Base-by-base conservation (phyloP, 2,888 invertebrate species). In the Andrena dorsata region DNA sequence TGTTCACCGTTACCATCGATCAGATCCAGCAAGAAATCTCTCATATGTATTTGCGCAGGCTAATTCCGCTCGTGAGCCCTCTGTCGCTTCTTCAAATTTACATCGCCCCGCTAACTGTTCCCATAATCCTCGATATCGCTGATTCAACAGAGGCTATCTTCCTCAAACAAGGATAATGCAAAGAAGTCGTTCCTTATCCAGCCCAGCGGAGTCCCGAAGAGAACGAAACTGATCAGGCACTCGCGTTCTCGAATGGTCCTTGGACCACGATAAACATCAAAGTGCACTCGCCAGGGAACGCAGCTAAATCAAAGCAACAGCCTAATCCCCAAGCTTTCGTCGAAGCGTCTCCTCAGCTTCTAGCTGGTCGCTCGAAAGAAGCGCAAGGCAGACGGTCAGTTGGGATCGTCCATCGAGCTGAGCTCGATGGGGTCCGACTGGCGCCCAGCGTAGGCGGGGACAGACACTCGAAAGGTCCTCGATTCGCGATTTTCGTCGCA, bases 181-280 rank as follows among this genome's bases (percentile, higher is more conserved):
- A 80, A 74, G 3, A 63, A 70, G 28, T 26, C 28, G 30, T 56
- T 26, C 13, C 20, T 41, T 68, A 41, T 63, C 66, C 30, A 51
- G n/a, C 3, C 26, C 51, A 3, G 13, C 28, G 2, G 30, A 47
- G 20, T 1, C 16, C n/a, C n/a, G 16, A 41, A 65, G 47, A 51
- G 56, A n/a, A 63, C 32, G 13, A 16, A 61, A 81, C 53, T 76
- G 60, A 82, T 82, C 82, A 58, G 56, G n/a, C 5, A 35, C 32
- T 26, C 30, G 58, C 49, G 71, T 74, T 80, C 41, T n/a, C 32
- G n/a, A 13, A 13, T n/a, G 35, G 56, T 47, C 20, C 28, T 49
- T 16, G 7, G 16, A 3, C 13, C 8, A 2, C 30, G 71, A 82
- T 81, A 68, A 81, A 65, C 35, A 20, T 28, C 35, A 7, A 53